Evolutionary conservation across 2,113 vertebrate genomes (phyloP), one percentile per base, ranked within the genome.

Genomic region (Ariopsis seemanni): DNA sequence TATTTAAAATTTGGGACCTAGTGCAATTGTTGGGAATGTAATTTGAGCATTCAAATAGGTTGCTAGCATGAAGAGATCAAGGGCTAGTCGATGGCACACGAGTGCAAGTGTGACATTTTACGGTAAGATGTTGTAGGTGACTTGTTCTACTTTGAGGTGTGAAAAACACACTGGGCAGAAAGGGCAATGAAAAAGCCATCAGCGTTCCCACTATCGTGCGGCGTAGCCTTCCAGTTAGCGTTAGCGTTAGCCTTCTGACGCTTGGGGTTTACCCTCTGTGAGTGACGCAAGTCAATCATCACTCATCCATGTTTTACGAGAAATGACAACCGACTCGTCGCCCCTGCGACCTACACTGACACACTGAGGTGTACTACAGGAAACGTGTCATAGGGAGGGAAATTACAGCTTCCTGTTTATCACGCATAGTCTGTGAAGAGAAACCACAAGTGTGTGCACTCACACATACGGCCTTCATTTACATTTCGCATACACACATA

Each of bases 351-450:
- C 94, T 93, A 82, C 88, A 18, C 77, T 75, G 34, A 60, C 14
- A 58, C 34, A 25, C 75, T 84, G 78, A 83, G 87, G 89, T 77
- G 74, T 93, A 96, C 95, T 95, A 94, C 95, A 96, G 96, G 96
- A 97, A 97, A 95, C 90, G 90, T 90, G 92, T 94, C 94, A 96
- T 88, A 91, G 88, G 92, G 93, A 95, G 93, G 95, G 95, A 96
- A 97, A 96, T 95, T 95, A 94, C 92, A 93, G 91, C 95, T 97
- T 97, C 96, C 96, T 97, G 96, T 96, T 95, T 94, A 93, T 95
- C 93, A 90, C 89, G 88, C 20, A 90, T 88, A 87, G 90, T 83
- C 89, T 89, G 62, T 50, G 72, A 86, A 95, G 89, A 27, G 78
- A 93, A 94, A 94, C 95, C 93, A 90, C 94, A 93, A 42, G 34